These are phyloP conservation scores for Tridacna crocea DNA, from an alignment of 2,888 invertebrate species.

Conservation along the genomic window DNA sequence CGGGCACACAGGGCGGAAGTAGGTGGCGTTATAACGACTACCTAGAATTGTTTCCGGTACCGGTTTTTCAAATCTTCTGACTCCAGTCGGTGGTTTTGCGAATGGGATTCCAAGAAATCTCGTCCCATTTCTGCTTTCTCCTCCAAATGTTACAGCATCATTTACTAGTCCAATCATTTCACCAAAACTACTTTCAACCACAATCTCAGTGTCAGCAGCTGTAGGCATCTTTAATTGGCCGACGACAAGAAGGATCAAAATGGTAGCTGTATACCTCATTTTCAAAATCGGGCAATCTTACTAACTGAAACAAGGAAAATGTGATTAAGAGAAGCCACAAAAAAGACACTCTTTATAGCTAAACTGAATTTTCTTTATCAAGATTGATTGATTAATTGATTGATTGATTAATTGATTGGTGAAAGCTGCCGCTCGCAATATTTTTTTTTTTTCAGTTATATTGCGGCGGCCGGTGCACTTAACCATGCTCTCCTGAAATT, in stretches of 20 bases:
- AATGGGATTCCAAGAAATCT: constrained; percentile 54
- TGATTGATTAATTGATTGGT: neutral
- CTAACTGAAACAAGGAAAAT: neutral
- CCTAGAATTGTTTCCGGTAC: neutral
- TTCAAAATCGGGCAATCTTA: neutral
- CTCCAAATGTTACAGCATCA: constrained; percentile 25
- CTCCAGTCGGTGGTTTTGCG: constrained; percentile 49
- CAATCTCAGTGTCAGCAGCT: neutral
- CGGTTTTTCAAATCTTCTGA: constrained; percentile 34
- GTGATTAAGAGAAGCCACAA: neutral
- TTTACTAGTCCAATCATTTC: constrained; percentile 29
- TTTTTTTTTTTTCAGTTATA: too few relatives aligned
- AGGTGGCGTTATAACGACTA: constrained; percentile 49
- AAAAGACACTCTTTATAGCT: neutral
- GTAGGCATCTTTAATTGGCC: neutral
- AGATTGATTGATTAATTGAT: neutral
- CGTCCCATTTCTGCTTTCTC: neutral
- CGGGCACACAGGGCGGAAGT: constrained; percentile 44
- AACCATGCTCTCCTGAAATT: too few relatives aligned
- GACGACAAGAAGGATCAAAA: neutral
- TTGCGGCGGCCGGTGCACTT: too few relatives aligned
- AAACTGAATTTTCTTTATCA: too few relatives aligned
- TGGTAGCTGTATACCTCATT: too few relatives aligned
- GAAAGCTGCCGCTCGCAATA: too few relatives aligned
- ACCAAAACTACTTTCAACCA: constrained; percentile 24